These are phyloP conservation scores for Calameuta pallipes DNA, from an alignment of 2,888 invertebrate species.

Conservation along the genomic window DNA sequence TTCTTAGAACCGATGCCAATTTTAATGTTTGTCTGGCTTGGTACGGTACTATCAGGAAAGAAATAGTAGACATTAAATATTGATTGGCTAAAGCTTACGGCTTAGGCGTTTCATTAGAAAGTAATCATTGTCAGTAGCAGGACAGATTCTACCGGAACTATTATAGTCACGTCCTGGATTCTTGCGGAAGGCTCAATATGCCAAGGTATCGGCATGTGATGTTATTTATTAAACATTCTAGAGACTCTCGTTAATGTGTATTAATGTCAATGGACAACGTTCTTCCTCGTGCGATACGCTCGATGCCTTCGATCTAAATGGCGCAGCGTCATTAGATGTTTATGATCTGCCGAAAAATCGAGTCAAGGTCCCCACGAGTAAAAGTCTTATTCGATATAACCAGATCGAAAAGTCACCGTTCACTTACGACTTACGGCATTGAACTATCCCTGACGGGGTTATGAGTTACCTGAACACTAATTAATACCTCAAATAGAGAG, in stretches of 20 bases:
- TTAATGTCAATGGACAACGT: not conserved
- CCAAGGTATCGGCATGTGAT: not conserved
- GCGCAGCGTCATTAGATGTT: not conserved
- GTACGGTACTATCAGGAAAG: slow-evolving; percentile 6
- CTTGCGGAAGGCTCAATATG: slow-evolving; percentile 1
- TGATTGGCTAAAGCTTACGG: not conserved
- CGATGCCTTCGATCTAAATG: not conserved
- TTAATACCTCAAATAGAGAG: not conserved
- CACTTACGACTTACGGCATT: not conserved
- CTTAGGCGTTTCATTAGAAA: not conserved
- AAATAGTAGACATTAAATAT: not conserved
- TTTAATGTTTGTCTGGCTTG: slow-evolving; percentile 45
- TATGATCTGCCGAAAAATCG: slow-evolving; percentile 30
- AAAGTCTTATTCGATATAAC: slow-evolving; percentile 16
- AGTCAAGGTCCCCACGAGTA: slow-evolving; percentile 39
- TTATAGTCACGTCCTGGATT: not conserved
- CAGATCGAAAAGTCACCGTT: not conserved
- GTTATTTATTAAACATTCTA: not conserved
- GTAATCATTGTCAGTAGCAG: not conserved
- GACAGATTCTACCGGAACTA: not conserved
- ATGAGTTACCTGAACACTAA: not conserved
- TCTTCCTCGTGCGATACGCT: not conserved
- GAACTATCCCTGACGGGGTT: not conserved
- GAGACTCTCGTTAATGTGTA: not conserved
- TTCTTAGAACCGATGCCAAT: slow-evolving; percentile 39